Evolutionary conservation across 1,140 invertebrate genomes (phyloP).

Genomic region (Drosophila oshimai): DNA sequence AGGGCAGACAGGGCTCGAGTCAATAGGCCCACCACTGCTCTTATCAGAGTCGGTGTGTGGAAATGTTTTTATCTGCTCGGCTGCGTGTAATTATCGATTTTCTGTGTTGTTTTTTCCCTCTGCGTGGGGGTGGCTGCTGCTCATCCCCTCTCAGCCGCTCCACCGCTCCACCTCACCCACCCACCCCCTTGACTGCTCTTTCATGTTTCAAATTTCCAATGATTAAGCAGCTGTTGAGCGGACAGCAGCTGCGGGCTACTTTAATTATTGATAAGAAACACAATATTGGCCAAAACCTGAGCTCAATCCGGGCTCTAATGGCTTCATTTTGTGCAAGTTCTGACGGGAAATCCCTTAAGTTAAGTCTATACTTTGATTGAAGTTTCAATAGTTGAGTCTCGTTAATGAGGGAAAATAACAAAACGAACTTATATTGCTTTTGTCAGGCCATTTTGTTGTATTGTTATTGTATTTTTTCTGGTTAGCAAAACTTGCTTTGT

Average conservation of each 20-base stretch:
- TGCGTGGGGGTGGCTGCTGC: conserved; percentile 27
- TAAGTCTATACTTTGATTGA: neutral
- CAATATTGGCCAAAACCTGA: conserved; percentile 27
- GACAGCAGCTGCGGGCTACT: conserved; percentile 41
- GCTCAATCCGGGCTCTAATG: conserved; percentile 22
- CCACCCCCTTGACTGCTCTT: conserved; percentile 21
- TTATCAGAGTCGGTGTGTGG: conserved; percentile 49
- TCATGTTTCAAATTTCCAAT: conserved; percentile 64
- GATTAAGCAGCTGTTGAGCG: conserved; percentile 60
- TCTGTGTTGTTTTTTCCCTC: conserved; percentile 23
- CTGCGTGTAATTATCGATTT: conserved; percentile 67
- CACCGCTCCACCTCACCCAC: neutral
- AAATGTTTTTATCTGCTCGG: conserved; percentile 52
- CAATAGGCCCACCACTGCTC: conserved; percentile 41
- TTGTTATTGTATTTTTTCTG: too few species aligned
- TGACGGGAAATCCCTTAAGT: neutral
- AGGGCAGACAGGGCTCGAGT: conserved; percentile 36
- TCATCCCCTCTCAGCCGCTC: too few species aligned
- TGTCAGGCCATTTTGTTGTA: too few species aligned
- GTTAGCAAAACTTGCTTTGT: too few species aligned
- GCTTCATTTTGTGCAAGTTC: neutral
- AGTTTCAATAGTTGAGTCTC: neutral
- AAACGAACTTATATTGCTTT: too few species aligned
- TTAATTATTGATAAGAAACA: conserved; percentile 65
- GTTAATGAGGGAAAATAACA: too few species aligned